Evolutionary conservation across 2,797 vertebrate genomes (phyloP).

Genomic region (Ctenopoma multispine): DNA sequence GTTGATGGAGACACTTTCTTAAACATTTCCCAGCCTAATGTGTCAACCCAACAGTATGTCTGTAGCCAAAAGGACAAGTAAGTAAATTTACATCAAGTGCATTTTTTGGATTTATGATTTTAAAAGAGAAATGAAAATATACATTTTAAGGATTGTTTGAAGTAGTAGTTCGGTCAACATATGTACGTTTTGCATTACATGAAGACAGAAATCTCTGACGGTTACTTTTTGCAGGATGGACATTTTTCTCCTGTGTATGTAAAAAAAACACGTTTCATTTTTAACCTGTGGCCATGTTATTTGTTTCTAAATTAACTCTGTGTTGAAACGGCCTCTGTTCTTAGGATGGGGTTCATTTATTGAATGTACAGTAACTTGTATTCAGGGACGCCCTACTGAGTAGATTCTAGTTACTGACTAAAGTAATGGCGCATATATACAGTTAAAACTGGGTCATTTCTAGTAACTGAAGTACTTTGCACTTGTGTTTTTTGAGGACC

Average conservation of each 20-base stretch:
- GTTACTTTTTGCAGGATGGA: constrained; percentile 43
- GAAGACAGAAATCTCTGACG: constrained; percentile 45
- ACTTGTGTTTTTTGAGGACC: constrained; percentile 12
- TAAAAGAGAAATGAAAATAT: constrained; percentile 21
- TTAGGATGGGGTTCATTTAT: constrained; percentile 34
- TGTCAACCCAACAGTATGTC: constrained; percentile 23
- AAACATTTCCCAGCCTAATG: constrained; percentile 9
- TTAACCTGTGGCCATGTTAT: constrained; percentile 38
- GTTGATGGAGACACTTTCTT: constrained; percentile 26
- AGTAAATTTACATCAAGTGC: constrained; percentile 12
- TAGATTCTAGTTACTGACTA: neutral
- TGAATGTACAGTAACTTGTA: neutral
- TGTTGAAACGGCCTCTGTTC: constrained; percentile 41
- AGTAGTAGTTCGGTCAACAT: constrained; percentile 16
- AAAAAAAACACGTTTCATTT: constrained; percentile 35
- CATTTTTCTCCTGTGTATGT: constrained; percentile 34
- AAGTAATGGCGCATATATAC: neutral
- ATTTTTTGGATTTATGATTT: constrained; percentile 15
- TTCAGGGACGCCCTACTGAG: neutral
- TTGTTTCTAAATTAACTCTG: constrained; percentile 43
- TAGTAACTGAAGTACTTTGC: constrained; percentile 1
- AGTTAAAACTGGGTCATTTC: neutral
- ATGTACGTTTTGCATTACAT: constrained; percentile 7
- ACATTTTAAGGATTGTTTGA: constrained; percentile 39
- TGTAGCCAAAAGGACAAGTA: constrained; percentile 5